Evolutionary conservation across 2,113 vertebrate genomes (phyloP), one percentile per base, ranked within the genome.

Genomic region (Chionodraco myersi): DNA sequence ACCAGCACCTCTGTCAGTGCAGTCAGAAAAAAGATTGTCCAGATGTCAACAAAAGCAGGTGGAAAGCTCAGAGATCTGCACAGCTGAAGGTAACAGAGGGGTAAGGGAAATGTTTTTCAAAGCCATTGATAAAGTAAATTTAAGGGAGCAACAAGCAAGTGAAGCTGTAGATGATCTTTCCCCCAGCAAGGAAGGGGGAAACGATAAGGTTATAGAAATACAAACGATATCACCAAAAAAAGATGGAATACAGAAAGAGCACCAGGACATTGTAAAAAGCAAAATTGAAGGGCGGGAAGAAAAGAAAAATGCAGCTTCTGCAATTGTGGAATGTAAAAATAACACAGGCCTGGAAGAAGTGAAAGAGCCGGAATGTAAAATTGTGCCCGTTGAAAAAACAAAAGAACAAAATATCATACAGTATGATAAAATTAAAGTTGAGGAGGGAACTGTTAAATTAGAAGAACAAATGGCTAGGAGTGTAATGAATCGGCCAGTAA

Each of bases 21-120:
- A 76, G 48, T 14, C 86, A 56, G 82, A 74, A 45, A 83, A 54
- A 59, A 86, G 75, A 71, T 74, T 41, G 36, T 85, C 87, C 60
- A 84, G 89, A 64, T 82, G 77, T 48, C 87, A 89, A 67, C 84
- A 85, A 73, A 89, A 60, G 57, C 84, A 78, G 72, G 72, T 26
- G 75, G 78, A 13, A 10, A 74, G 52, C 69, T 74, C 84, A 75
- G 91, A 83, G 62, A 12, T 53, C 60, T 48, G 81, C 58, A 49
- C 63, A 51, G 69, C 36, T 30, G 90, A 91, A 71, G 87, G 91
- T 64, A 94, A 90, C 82, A 83, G 80, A 84, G 93, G 86, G 58
- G 92, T 88, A 13, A 92, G 84, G 84, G 94, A 94, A 79, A 88
- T 94, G 90, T 88, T 84, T 81, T 92, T 93, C 36, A 92, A 90